phyloP scores from a whole-genome alignment of 1,140 invertebrate genomes.

The Phthorimaea operculella region DNA sequence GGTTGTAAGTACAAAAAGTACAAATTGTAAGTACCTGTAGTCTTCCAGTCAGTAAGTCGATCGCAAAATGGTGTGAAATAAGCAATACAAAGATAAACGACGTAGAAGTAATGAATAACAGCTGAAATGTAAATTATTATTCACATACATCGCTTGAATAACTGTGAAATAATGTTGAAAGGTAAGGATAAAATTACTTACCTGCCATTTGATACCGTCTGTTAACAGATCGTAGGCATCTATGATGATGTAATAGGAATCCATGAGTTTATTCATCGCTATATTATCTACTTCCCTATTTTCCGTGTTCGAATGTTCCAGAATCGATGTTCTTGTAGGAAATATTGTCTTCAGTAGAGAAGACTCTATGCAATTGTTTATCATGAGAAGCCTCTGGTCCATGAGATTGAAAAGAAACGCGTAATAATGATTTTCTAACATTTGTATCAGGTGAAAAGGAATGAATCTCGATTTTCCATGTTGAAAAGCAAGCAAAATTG shows the following conservation, averaged over 20 bases:
- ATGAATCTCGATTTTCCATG: neutral
- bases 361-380: conserved; percentile 28
- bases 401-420: conserved; percentile 30
- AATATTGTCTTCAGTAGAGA: conserved; percentile 15
- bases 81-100: too few species aligned
- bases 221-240: conserved; percentile 41
- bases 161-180: too few species aligned
- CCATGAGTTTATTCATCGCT: conserved; percentile 38
- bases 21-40: too few species aligned
- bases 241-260: conserved; percentile 40
- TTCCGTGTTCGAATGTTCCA: conserved; percentile 11
- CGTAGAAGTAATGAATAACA: too few species aligned
- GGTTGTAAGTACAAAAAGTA: too few species aligned
- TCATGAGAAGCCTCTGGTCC: conserved; percentile 23
- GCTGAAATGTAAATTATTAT: too few species aligned
- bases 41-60: too few species aligned
- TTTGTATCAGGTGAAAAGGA: conserved; percentile 13
- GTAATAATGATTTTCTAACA: conserved; percentile 28
- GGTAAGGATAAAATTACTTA: conserved; percentile 15
- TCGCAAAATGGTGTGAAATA: too few species aligned
- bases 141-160: too few species aligned
- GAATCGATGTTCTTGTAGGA: conserved; percentile 11
- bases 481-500: too few species aligned
- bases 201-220: conserved; percentile 50
- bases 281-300: conserved; percentile 12